phyloP scores from a whole-genome alignment of 1,140 invertebrate genomes.

The Argopecten irradians region DNA sequence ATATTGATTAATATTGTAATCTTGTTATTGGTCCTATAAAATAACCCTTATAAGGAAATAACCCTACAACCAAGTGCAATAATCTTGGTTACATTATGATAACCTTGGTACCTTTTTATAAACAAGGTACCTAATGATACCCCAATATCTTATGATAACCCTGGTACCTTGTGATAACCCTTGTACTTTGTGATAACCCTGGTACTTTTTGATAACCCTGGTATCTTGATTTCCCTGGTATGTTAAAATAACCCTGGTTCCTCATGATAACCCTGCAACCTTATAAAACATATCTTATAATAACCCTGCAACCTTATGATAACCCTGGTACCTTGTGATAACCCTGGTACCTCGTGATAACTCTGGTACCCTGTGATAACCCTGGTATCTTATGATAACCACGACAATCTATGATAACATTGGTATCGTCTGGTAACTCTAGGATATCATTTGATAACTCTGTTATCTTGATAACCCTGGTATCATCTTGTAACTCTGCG shows the following conservation, averaged over 20 bases:
- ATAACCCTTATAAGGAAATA: too few species aligned
- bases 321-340: neutral
- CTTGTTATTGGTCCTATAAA: neutral
- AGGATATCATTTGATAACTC: neutral
- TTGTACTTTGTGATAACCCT: neutral
- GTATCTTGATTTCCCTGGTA: too few species aligned
- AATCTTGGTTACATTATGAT: neutral
- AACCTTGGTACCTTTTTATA: neutral
- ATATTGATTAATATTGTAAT: too few species aligned
- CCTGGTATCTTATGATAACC: too few species aligned
- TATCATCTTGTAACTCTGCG: neutral
- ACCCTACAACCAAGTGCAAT: too few species aligned
- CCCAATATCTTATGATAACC: neutral
- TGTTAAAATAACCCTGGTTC: too few species aligned
- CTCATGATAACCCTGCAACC: neutral
- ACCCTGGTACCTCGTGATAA: neutral
- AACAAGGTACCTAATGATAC: neutral
- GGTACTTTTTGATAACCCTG: neutral
- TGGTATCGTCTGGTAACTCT: too few species aligned
- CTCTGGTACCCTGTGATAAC: too few species aligned
- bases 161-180: neutral
- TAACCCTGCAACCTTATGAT: neutral
- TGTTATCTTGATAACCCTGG: neutral
- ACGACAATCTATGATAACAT: neutral
- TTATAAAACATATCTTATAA: neutral